Conservation (phyloP, 2,797 vertebrate species). For the Vespertilio murinus region DNA sequence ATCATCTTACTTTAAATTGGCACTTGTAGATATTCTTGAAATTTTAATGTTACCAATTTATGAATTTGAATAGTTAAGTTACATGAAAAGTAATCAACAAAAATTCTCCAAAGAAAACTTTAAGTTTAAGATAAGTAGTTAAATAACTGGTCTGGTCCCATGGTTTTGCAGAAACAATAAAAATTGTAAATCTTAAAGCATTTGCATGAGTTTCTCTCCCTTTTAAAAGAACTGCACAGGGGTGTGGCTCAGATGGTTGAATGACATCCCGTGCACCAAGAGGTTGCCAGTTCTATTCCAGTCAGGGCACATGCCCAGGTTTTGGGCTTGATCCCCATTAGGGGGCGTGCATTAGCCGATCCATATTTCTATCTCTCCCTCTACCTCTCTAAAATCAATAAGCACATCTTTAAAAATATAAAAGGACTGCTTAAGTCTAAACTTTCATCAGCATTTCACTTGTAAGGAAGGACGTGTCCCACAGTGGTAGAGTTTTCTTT, state of each 20-base stretch:
- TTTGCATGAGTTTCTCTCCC: not conserved
- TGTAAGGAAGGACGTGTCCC: not conserved
- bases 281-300: not conserved
- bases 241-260: not conserved
- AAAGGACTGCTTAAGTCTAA: not conserved
- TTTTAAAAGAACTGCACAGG: not conserved
- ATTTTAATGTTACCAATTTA: not conserved
- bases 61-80: not conserved
- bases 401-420: not conserved
- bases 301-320: not conserved
- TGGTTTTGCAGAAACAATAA: constrained; percentile 36
- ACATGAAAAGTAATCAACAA: not conserved
- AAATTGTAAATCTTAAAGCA: constrained; percentile 5
- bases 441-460: not conserved
- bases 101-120: not conserved
- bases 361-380: not conserved
- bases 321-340: not conserved
- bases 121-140: constrained; percentile 29
- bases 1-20: not conserved
- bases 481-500: not conserved
- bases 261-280: too few relatives aligned
- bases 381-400: not conserved
- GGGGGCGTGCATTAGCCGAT: not conserved
- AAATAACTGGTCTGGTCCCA: not conserved
- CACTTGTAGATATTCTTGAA: not conserved